These are phyloP conservation scores for Branchipolynoe longqiensis DNA, from an alignment of 2,888 invertebrate genomes.

Conservation along the genomic window DNA sequence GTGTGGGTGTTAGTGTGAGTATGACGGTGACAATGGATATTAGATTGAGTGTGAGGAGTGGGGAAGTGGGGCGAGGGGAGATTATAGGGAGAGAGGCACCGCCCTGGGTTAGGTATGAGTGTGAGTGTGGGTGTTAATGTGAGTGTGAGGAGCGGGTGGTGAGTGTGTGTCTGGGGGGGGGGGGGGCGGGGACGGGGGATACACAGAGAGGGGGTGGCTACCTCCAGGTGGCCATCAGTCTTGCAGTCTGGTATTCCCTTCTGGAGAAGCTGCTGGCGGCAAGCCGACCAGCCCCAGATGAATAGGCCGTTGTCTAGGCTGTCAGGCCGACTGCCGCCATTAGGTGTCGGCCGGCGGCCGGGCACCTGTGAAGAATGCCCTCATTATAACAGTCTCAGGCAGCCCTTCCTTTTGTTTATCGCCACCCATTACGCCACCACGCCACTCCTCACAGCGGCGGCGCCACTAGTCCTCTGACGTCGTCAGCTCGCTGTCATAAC, in stretches of 20 bases:
- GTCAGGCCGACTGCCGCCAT: conserved; percentile 24
- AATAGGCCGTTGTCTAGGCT: conserved; percentile 43
- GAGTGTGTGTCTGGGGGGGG: too few relatives aligned
- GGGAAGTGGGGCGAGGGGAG: too few relatives aligned
- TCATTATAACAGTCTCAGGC: conserved; percentile 17
- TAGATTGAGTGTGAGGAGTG: too few relatives aligned
- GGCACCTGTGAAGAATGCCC: conserved; percentile 26
- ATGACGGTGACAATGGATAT: too few relatives aligned
- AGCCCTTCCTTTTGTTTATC: conserved; percentile 23
- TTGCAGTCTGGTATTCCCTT: conserved; percentile 18
- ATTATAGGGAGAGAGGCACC: too few relatives aligned
- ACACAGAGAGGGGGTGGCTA: background rate
- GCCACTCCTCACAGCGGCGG: background rate
- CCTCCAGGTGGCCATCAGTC: conserved; percentile 40
- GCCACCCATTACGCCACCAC: conserved; percentile 1
- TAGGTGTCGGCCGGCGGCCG: background rate
- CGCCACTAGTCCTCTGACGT: background rate
- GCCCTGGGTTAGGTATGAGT: too few relatives aligned
- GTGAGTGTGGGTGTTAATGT: too few relatives aligned
- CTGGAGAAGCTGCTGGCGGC: background rate
- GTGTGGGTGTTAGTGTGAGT: too few relatives aligned
- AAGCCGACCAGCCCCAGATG: background rate
- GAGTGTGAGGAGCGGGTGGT: too few relatives aligned
- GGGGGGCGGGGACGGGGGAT: too few relatives aligned
- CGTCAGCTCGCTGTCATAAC: conserved; percentile 3